Conservation (phyloP, 2,797 vertebrate species). For the Antennarius maculatus region DNA sequence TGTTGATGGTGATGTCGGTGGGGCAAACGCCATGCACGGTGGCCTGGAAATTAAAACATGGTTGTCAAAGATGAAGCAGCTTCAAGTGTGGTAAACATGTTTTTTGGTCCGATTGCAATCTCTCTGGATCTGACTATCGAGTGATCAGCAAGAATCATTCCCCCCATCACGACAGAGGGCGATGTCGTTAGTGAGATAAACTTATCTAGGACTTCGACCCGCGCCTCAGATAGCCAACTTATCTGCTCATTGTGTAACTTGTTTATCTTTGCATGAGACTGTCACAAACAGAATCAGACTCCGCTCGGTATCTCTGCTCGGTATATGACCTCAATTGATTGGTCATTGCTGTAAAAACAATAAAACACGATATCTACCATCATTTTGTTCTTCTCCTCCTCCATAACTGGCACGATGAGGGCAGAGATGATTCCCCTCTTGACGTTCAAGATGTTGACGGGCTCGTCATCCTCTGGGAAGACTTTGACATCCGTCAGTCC, state of each 20-base stretch:
- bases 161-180: conserved; percentile 44
- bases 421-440: conserved; percentile 93
- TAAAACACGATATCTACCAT: conserved; percentile 64
- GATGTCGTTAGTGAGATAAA: conserved; percentile 64
- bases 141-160: conserved; percentile 42
- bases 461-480: conserved; percentile 86
- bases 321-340: conserved; percentile 29
- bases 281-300: conserved; percentile 30
- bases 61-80: conserved; percentile 11
- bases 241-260: conserved; percentile 72
- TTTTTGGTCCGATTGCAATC: conserved; percentile 31
- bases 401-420: conserved; percentile 86
- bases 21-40: conserved; percentile 90
- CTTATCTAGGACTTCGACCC: conserved; percentile 76
- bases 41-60: conserved; percentile 74
- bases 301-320: not conserved
- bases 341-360: conserved; percentile 11
- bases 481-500: conserved; percentile 79
- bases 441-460: conserved; percentile 88
- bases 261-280: conserved; percentile 54
- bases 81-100: conserved; percentile 17
- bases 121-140: conserved; percentile 47
- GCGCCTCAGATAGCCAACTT: conserved; percentile 52
- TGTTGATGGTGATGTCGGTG: conserved; percentile 81
- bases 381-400: conserved; percentile 67